phyloP scores from a whole-genome alignment of 2,797 vertebrate species.

The Anomalospiza imberbis region DNA sequence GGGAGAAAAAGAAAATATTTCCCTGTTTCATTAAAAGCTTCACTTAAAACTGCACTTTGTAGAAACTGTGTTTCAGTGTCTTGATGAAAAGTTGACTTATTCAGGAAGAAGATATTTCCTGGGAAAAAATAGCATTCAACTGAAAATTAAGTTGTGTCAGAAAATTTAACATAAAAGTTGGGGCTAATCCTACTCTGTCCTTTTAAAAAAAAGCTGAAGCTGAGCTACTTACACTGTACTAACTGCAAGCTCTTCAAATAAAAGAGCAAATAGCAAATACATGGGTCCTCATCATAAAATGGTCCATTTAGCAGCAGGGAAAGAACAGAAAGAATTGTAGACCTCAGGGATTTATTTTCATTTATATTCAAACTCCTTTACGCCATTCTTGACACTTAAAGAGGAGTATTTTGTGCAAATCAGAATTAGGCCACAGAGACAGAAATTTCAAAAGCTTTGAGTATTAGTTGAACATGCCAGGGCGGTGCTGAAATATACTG shows the following conservation, averaged over 20 bases:
- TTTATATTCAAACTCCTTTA: background rate
- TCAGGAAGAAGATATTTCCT: background rate
- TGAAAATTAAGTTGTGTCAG: background rate
- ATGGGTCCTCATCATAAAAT: background rate
- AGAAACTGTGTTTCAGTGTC: background rate
- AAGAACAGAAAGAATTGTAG: background rate
- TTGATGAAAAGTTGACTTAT: background rate
- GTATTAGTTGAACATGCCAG: background rate
- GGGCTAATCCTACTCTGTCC: background rate
- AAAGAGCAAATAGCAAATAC: background rate
- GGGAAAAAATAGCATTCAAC: background rate
- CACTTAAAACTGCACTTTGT: background rate
- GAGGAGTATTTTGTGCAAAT: background rate
- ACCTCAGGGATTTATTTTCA: conserved; percentile 21
- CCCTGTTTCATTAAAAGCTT: background rate
- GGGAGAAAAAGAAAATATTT: background rate
- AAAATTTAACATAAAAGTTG: background rate
- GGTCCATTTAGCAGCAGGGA: conserved; percentile 16
- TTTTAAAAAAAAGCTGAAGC: background rate
- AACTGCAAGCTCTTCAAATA: background rate
- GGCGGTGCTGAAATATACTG: background rate
- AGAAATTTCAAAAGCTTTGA: background rate
- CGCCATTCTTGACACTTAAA: background rate
- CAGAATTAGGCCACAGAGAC: background rate
- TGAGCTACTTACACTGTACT: background rate